Conservation (phyloP, 2,797 vertebrate species). For the Siniperca scherzeri region DNA sequence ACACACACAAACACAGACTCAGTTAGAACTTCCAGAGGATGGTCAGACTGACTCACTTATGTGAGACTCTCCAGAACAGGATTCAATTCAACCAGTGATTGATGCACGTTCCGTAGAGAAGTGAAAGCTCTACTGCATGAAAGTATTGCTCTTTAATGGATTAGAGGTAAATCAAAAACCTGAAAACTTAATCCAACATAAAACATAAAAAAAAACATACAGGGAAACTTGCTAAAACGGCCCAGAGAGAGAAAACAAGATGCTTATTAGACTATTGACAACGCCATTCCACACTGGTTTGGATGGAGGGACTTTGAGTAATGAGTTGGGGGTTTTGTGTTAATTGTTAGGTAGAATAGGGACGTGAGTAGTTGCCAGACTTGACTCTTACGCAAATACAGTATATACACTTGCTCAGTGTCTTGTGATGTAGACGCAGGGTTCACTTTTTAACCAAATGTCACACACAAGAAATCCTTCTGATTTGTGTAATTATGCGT, state of each 20-base stretch:
- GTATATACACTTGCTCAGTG: conserved; percentile 59
- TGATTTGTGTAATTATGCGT: conserved; percentile 70
- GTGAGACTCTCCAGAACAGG: conserved; percentile 64
- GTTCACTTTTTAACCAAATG: conserved; percentile 65
- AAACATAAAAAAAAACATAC: conserved; percentile 43
- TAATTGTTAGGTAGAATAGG: conserved; percentile 81
- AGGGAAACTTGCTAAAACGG: conserved; percentile 47
- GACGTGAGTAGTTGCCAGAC: conserved; percentile 70
- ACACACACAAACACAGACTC: conserved; percentile 50
- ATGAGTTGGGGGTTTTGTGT: conserved; percentile 68
- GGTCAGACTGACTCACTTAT: conserved; percentile 68
- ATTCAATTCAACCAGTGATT: conserved; percentile 70
- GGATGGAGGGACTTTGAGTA: conserved; percentile 68
- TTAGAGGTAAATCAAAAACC: conserved; percentile 64
- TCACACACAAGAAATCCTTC: conserved; percentile 67
- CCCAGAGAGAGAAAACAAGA: conserved; percentile 62
- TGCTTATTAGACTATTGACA: conserved; percentile 74
- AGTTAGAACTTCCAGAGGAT: conserved; percentile 58
- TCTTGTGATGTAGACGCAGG: conserved; percentile 61
- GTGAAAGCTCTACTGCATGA: conserved; percentile 55
- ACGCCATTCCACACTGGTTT: conserved; percentile 72
- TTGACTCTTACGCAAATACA: conserved; percentile 51
- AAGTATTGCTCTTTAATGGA: conserved; percentile 61
- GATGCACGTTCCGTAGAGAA: conserved; percentile 61
- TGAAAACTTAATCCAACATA: conserved; percentile 54